Conservation (phyloP, 2,797 vertebrate genomes). For the Girardinus metallicus region DNA sequence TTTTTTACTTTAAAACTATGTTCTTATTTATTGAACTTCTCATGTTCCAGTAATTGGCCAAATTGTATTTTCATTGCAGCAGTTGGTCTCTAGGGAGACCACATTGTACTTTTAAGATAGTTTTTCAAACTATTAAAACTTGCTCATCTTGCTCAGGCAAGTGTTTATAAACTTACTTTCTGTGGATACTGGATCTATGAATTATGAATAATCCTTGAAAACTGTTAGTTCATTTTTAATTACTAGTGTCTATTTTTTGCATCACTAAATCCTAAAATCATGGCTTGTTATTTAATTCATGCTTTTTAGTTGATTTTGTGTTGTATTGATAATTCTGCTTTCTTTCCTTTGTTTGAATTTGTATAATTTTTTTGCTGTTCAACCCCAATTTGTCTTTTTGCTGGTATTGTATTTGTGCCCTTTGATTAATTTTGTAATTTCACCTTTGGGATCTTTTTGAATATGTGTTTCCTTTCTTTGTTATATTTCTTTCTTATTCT, state of each 20-base stretch:
- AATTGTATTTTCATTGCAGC: slow-evolving; percentile 1
- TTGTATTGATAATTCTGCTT: background rate
- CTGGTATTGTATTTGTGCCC: background rate
- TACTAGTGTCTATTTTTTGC: background rate
- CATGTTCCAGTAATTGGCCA: slow-evolving; percentile 1
- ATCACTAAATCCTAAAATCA: background rate
- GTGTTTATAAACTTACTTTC: slow-evolving; percentile 1
- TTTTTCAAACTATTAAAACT: slow-evolving; percentile 4
- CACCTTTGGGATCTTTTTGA: background rate
- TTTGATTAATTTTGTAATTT: background rate
- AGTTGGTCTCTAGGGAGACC: slow-evolving; percentile 1
- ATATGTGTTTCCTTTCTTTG: background rate
- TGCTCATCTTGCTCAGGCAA: background rate
- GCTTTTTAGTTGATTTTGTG: background rate
- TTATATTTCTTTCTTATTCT: background rate
- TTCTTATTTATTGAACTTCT: slow-evolving; percentile 13
- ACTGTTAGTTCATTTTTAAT: background rate
- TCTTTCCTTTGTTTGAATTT: background rate
- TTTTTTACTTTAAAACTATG: slow-evolving; percentile 9
- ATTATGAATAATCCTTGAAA: background rate
- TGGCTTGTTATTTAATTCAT: background rate
- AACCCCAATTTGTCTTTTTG: background rate
- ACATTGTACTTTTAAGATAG: background rate
- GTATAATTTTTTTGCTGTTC: background rate
- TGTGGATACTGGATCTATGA: background rate